These are phyloP conservation scores for Micrasema minimum DNA, from an alignment of 1,140 invertebrate genomes.

Conservation along the genomic window DNA sequence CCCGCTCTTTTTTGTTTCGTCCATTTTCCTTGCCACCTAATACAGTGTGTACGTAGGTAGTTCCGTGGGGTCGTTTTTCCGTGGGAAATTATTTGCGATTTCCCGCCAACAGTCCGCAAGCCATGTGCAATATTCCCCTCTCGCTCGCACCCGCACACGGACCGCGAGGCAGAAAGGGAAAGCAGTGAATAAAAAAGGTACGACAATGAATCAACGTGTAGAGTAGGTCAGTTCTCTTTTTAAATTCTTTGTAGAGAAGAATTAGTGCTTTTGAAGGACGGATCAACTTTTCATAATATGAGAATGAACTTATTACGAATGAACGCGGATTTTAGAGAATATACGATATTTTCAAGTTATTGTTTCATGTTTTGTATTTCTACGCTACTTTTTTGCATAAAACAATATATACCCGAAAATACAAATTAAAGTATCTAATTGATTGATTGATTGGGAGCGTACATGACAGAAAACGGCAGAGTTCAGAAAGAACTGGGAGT, in stretches of 20 bases:
- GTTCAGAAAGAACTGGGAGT: no score
- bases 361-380: no score
- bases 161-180: conserved; percentile 33
- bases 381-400: no score
- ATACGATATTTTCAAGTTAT: no score
- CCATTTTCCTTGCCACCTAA: conserved; percentile 39
- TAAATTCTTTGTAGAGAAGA: conserved; percentile 39
- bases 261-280: conserved; percentile 22
- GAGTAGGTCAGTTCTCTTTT: conserved; percentile 51
- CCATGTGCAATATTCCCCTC: conserved; percentile 23
- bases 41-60: conserved; percentile 27
- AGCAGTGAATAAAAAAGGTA: conserved; percentile 45
- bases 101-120: conserved; percentile 40
- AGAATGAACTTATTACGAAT: no score
- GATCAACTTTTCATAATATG: no score
- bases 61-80: conserved; percentile 34
- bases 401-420: no score
- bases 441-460: no score
- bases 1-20: conserved; percentile 37
- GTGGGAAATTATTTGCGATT: conserved; percentile 52
- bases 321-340: no score
- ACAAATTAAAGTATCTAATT: no score
- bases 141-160: conserved; percentile 31
- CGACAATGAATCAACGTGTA: conserved; percentile 43
- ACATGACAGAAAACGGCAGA: no score